Base-by-base conservation (phyloP, 2,113 vertebrate genomes). In the Rattus rattus region DNA sequence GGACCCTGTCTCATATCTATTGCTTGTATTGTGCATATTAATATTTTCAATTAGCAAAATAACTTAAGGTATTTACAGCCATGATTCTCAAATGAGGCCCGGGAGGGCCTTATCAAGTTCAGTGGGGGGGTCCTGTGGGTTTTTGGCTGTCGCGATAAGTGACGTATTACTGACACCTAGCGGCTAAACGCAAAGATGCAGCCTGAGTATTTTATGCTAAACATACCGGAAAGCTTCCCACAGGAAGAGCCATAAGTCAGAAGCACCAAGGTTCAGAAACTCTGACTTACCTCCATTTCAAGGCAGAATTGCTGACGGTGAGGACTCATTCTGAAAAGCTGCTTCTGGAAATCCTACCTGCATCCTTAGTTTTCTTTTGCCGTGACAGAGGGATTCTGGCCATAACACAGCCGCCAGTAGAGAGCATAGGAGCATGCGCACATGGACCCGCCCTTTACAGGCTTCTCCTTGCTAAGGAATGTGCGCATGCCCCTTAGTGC, bases 161-260 rank as follows among this genome's bases (percentile, higher is more conserved):
- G 63, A 81, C 5, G 36, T 79, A 63, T 24, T 90, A 69, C 79
- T 89, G 87, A 61, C 84, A 96, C 72, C 94, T 90, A 72, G 77
- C 67, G 94, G 90, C 8, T 3, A 43, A 7, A 72, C 1, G 6
- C 14, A 73, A 75, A 36, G 28, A 36, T 67, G 88, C 84, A 47
- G 26, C 67, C 76, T 90, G 59, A 59, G 89, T 76, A 72, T 54
- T n/a, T 52, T 14, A 61, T 0, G n/a, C 28, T 49, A n/a, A 43
- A 43, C 12, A 52, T 5, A n/a, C 20, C 26, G 7, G 24, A 20
- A 13, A 67, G 84, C 19, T 76, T 90, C 28, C 84, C 17, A 69
- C 3, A 26, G 47, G 65, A 91, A 43, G 86, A 67, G 26, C 39
- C 72, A 70, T 70, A 90, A 11, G n/a, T 94, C 80, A 73, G 24